Evolutionary conservation across 2,797 vertebrate genomes (phyloP), one percentile per base, ranked within the genome.

Genomic region (Channa striata): DNA sequence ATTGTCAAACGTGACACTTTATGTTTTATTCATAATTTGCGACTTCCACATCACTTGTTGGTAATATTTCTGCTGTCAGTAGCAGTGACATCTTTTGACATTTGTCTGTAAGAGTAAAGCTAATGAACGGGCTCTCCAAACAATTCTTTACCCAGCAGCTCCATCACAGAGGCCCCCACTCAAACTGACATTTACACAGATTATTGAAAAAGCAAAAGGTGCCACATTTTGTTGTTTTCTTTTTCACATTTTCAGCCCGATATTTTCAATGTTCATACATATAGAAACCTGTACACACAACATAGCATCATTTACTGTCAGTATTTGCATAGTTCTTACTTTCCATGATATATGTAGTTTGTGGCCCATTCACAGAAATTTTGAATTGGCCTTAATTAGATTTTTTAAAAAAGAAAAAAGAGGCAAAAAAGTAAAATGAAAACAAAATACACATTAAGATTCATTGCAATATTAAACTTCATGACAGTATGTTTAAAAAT

Each of bases 1-100:
- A 90, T 89, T 88, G 90, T 93, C 89, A 89, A 90, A 91, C 84
- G 86, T 72, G 62, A 84, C 80, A 71, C 51, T 66, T 74, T 53
- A 89, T 86, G 75, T 82, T 89, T 81, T 84, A 82, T 87, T 89
- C 81, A 87, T 87, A 78, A 74, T 83, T 77, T 81, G 73, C 20
- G 64, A 77, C 83, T 87, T 88, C 69, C 72, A 76, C 74, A 63
- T 21, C 59, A 37, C 49, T 72, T 58, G 72, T 74, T 68, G 57
- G 67, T 80, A 68, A 68, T 77, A 68, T 75, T 78, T 72, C 61
- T 61, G 37, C 77, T 74, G 80, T 84, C 76, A 81, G 64, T 52
- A 39, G 49, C 80, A 50, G 74, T 74, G 74, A 65, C 59, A 73
- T 84, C 59, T 66, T 46, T 61, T 76, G 67, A 64, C 67, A 66